These are phyloP conservation scores for Leptopilina syphax DNA, from an alignment of 2,888 invertebrate species.

Conservation along the genomic window DNA sequence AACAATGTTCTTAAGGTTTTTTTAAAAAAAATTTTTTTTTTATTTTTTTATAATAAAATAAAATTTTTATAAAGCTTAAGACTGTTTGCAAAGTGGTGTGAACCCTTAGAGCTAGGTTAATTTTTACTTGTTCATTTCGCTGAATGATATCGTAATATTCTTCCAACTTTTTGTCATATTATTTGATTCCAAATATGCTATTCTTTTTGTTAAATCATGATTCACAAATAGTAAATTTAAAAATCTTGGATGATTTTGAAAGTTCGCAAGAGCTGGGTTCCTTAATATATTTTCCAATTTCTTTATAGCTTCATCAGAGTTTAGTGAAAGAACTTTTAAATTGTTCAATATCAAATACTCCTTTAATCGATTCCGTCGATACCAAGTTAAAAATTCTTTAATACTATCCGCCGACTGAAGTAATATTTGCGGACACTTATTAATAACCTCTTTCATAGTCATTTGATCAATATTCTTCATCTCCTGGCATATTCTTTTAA, in stretches of 20 bases:
- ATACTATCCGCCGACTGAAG: background rate
- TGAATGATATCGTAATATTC: background rate
- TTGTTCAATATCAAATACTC: background rate
- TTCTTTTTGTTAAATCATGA: background rate
- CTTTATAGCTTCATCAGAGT: background rate
- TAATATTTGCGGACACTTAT: background rate
- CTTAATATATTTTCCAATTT: background rate
- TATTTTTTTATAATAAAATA: too few species aligned
- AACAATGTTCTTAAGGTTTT: too few species aligned
- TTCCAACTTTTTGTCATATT: background rate
- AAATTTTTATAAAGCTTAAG: too few species aligned
- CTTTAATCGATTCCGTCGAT: background rate
- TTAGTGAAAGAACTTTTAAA: background rate
- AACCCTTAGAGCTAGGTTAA: background rate
- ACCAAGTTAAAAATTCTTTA: background rate
- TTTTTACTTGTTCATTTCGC: background rate
- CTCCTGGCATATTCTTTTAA: background rate
- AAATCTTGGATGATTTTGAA: conserved; percentile 16
- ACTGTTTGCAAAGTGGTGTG: too few species aligned
- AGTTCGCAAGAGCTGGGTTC: background rate
- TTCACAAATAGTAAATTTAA: background rate
- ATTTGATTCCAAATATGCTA: background rate
- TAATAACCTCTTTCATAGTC: background rate
- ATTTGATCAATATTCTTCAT: background rate
- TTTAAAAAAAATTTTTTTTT: too few species aligned